These are phyloP conservation scores for Tetragonula carbonaria DNA, from an alignment of 2,888 invertebrate genomes.

Conservation along the genomic window DNA sequence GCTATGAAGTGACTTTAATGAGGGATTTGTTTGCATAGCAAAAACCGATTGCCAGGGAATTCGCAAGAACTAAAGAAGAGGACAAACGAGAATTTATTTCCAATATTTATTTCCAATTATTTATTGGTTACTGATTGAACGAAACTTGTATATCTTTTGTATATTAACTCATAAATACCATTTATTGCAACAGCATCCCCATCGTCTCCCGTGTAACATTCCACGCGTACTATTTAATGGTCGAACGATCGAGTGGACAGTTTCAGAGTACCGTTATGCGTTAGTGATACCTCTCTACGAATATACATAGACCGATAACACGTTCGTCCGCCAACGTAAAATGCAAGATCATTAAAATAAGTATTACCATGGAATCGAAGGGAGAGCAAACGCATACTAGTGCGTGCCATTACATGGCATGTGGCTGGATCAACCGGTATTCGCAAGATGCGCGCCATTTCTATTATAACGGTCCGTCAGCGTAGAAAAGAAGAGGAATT, in stretches of 20 bases:
- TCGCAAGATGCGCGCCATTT: slow-evolving; percentile 38
- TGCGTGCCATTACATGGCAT: slow-evolving; percentile 24
- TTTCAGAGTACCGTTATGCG: slow-evolving; percentile 38
- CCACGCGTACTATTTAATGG: slow-evolving; percentile 17
- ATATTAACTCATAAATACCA: slow-evolving; percentile 24
- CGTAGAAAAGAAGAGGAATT: slow-evolving; percentile 41
- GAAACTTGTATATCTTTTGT: not conserved
- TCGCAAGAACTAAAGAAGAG: not conserved
- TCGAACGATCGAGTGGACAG: slow-evolving; percentile 11
- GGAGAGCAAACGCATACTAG: slow-evolving; percentile 5
- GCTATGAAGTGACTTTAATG: too few species aligned
- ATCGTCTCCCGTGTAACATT: slow-evolving; percentile 8
- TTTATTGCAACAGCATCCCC: not conserved
- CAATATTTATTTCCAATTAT: not conserved
- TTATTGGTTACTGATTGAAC: not conserved
- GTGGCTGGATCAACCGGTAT: slow-evolving; percentile 45
- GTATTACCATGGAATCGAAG: slow-evolving; percentile 33
- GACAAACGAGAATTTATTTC: not conserved
- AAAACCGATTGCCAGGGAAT: not conserved
- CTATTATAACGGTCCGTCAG: slow-evolving; percentile 53
- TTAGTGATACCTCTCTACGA: not conserved
- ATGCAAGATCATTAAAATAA: slow-evolving; percentile 33
- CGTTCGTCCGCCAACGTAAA: slow-evolving; percentile 18
- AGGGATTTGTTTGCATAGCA: not conserved
- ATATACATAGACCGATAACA: slow-evolving; percentile 24